Percentiles rank a stretch among this genome's conserved stretches.
Conservation (phyloP, 2,888 invertebrate genomes). For the Ophion ventricosus region DNA sequence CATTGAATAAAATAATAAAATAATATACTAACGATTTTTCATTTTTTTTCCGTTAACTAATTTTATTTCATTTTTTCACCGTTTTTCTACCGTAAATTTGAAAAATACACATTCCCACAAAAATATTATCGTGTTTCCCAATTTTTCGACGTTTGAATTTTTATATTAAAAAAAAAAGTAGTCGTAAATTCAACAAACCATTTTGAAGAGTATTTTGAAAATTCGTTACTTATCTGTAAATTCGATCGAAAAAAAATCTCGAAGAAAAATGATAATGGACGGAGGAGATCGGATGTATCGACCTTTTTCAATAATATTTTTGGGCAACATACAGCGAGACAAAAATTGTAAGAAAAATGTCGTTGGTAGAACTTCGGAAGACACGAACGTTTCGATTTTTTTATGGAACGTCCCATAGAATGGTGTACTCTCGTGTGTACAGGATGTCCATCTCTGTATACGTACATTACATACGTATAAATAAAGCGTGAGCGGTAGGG, state of each 20-base stretch:
- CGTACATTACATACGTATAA: conserved; percentile 4
- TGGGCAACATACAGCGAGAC: neutral
- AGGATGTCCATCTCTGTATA: conserved; percentile 4
- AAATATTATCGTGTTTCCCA: neutral
- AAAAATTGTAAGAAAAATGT: neutral
- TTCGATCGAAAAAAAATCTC: neutral
- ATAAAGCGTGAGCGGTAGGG: neutral
- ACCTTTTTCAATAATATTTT: neutral
- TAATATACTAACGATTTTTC: neutral
- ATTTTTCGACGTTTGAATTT: neutral
- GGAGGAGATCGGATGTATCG: neutral
- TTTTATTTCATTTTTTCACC: neutral
- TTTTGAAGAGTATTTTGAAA: neutral
- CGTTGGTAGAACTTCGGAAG: neutral
- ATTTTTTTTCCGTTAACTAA: neutral
- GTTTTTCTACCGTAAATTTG: neutral
- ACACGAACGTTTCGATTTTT: neutral
- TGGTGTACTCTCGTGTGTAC: conserved; percentile 13
- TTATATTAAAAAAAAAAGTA: neutral
- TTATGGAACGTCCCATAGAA: conserved; percentile 2
- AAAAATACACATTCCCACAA: neutral
- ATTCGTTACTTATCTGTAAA: neutral
- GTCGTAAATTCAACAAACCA: neutral
- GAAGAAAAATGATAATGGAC: too few relatives aligned
- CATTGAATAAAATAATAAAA: neutral